phyloP scores from a whole-genome alignment of 2,888 invertebrate species.

The Brassicogethes aeneus region DNA sequence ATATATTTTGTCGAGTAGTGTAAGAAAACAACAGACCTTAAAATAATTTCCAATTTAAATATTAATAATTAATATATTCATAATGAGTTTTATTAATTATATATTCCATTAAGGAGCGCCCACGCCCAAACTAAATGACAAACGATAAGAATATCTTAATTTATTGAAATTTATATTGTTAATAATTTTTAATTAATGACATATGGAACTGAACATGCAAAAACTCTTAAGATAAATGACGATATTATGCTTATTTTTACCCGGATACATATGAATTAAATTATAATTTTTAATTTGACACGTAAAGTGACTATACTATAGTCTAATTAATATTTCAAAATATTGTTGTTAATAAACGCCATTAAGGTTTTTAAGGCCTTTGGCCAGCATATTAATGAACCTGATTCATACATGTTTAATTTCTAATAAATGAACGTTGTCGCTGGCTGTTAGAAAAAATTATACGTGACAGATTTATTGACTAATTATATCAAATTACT shows the following conservation, averaged over 20 bases:
- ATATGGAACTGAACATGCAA: constrained; percentile 9
- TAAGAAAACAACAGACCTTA: not conserved
- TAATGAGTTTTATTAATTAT: constrained; percentile 8
- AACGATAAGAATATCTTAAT: constrained; percentile 4
- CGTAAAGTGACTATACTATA: too few relatives aligned
- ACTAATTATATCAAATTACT: too few relatives aligned
- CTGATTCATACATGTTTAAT: too few relatives aligned
- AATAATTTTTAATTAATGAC: constrained; percentile 20
- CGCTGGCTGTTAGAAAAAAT: too few relatives aligned
- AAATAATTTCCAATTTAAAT: not conserved
- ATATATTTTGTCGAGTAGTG: not conserved
- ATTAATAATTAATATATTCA: constrained; percentile 5
- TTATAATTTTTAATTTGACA: not conserved
- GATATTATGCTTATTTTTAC: not conserved
- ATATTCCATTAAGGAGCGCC: constrained; percentile 4
- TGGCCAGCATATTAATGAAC: not conserved
- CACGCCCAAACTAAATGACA: constrained; percentile 1
- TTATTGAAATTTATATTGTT: constrained; percentile 14
- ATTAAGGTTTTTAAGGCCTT: not conserved
- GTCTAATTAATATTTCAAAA: not conserved
- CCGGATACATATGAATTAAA: not conserved
- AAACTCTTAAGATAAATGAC: constrained; percentile 4
- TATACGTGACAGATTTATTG: too few relatives aligned
- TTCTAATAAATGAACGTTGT: too few relatives aligned
- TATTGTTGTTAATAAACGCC: not conserved